Base-by-base conservation (phyloP, 2,888 invertebrate genomes). In the Sphaeridia pumilis region DNA sequence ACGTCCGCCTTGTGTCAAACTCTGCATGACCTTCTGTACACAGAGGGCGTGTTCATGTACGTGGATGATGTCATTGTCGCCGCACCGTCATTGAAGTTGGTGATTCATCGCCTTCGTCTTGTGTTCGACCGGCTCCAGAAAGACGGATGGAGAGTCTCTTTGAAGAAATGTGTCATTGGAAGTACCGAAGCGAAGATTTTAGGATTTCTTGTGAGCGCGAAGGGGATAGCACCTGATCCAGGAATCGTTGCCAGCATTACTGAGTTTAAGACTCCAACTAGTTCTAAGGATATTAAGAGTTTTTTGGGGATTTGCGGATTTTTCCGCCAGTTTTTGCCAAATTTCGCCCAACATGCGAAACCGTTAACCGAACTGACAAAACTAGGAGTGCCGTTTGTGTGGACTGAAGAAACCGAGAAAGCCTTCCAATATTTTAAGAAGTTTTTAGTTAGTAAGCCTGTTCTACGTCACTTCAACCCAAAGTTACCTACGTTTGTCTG, bases 251-350 rank as follows among this genome's bases (percentile, higher is more conserved):
- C 21, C 4, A 4, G 35, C 22, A 22, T 47, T 12, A 10, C 7
- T 7, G 12, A 47, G 2, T 17, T 35, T 35, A 7, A n/a, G 2
- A 22, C 35, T 2, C 47, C 47, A 7, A 34, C n/a, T n/a, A 35
- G 22, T 5, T 4, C 21, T 21, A 47, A 20, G 4, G 35, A 47
- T 14, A n/a, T 47, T 1, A 20, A 17, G 17, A 12, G 22, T 2
- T 5, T 47, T 2, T 4, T 35, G 2, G 22, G 20, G 7, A 2
- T 67, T 5, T 62, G 61, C 1, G 35, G 59, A 1, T 70, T 65
- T 62, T 70, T 66, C 51, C n/a, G 67, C 14, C 45, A 58, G 44
- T 65, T 66, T 36, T 65, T 67, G 4, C 42, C 49, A 14, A 50
- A 60, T 3, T 65, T 66, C 53, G 49, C 65, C 0, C 45, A 58